These are phyloP conservation scores for Chloroclysta siterata DNA, from an alignment of 2,888 invertebrate species.

Conservation along the genomic window DNA sequence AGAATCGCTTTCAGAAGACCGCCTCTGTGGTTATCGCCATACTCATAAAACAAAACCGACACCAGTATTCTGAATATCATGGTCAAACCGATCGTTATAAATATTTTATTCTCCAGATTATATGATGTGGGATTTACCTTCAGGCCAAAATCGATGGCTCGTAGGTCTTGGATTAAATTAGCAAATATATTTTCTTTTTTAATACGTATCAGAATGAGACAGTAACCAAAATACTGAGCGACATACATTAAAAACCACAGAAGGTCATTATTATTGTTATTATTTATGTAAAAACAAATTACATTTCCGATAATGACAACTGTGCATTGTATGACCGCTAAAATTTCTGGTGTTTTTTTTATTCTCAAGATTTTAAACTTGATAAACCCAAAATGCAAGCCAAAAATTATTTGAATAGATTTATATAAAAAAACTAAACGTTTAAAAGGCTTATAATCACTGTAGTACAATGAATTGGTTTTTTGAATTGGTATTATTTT, in stretches of 20 bases:
- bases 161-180: slow-evolving; percentile 13
- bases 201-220: not conserved
- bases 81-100: not conserved
- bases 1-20: not conserved
- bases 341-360: not conserved
- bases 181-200: slow-evolving; percentile 5
- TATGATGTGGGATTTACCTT: not conserved
- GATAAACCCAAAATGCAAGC: slow-evolving; percentile 16
- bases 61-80: not conserved
- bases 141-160: slow-evolving; percentile 10
- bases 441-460: slow-evolving; percentile 7
- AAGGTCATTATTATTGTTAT: not conserved
- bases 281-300: not conserved
- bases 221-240: not conserved
- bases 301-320: not conserved
- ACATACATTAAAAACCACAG: not conserved
- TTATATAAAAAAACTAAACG: slow-evolving; percentile 7
- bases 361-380: not conserved
- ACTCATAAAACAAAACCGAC: not conserved
- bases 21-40: fast-evolving
- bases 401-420: not conserved
- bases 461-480: slow-evolving; percentile 11
- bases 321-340: not conserved
- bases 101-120: slow-evolving; percentile 6
- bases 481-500: slow-evolving; percentile 5